Evolutionary conservation across 2,888 invertebrate species (phyloP), one percentile per base, ranked within the genome.

Genomic region (Tuta absoluta): DNA sequence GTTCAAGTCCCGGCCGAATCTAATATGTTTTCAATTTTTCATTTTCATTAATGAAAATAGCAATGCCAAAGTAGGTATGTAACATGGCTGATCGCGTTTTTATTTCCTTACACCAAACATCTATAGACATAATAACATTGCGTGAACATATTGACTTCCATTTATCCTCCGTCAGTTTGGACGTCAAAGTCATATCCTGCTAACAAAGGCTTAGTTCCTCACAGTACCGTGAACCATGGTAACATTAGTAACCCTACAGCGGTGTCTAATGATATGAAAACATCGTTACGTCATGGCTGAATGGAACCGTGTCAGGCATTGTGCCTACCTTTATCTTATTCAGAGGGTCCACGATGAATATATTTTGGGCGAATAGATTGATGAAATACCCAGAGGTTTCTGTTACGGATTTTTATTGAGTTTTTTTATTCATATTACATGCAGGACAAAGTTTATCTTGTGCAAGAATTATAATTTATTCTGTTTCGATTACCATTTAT

Each of bases 221-320:
- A 14, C 5, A 49, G 19, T 49, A 49, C 19, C 21, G 11, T 51
- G 51, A 23, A 21, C 21, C 7, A 19, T 23, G 51, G 51, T 51
- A 51, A 8, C 21, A 5, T 5, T 12, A 23, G 51, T 51, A 51
- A 51, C 51, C 51, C 51, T 51, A 51, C 21, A 51, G 23, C 21
- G 28, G 7, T 21, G 63, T 56, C 61, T 68, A 71, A 67, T 70
- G 68, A 69, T 68, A 67, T 68, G 65, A 71, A 53, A 64, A 67
- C 68, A 37, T 59, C 66, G 66, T 66, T 67, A 64, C 66, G 67
- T 56, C 37, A 21, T 14, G 48, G 12, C 37, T 58, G 24, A 62
- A 65, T 62, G 49, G 61, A 57, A 56, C 62, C 60, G 37, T 53
- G 49, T 57, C 56, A 23, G 63, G 48, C 62, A 67, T 71, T 67